phyloP scores from a whole-genome alignment of 2,888 invertebrate genomes.

The Acanthopleura granulata region DNA sequence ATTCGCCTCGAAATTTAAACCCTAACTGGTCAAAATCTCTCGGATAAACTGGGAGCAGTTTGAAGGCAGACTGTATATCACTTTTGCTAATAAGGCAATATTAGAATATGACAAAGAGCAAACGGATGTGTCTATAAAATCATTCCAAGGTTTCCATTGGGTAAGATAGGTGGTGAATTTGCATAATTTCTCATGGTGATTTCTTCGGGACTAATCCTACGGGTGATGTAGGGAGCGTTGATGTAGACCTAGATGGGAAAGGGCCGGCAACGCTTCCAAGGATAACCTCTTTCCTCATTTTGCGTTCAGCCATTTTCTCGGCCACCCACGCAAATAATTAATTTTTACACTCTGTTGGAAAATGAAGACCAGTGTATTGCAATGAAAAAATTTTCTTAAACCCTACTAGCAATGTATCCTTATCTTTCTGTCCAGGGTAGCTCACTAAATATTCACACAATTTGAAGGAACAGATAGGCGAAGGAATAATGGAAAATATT shows the following conservation, averaged over 20 bases:
- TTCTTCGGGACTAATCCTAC: background rate
- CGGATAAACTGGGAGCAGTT: background rate
- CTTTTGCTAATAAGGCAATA: background rate
- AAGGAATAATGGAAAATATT: no score
- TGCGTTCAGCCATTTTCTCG: no score
- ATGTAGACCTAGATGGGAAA: background rate
- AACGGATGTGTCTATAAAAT: background rate
- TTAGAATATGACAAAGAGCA: background rate
- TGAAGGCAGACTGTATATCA: background rate
- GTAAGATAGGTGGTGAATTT: slow-evolving; percentile 10
- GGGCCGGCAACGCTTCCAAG: background rate
- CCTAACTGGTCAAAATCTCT: background rate
- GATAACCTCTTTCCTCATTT: background rate
- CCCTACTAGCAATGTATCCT: no score
- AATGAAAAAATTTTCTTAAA: no score
- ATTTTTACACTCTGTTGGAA: no score
- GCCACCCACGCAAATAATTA: no score
- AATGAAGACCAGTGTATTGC: no score
- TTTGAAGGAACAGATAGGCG: no score
- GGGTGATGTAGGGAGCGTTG: background rate
- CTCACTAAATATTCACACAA: no score
- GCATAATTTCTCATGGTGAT: background rate
- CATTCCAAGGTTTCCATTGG: background rate
- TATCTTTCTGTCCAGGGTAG: no score
- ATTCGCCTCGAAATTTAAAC: background rate